Evolutionary conservation across 2,888 invertebrate genomes (phyloP), one percentile per base, ranked within the genome.

Genomic region (Phortica okadai): DNA sequence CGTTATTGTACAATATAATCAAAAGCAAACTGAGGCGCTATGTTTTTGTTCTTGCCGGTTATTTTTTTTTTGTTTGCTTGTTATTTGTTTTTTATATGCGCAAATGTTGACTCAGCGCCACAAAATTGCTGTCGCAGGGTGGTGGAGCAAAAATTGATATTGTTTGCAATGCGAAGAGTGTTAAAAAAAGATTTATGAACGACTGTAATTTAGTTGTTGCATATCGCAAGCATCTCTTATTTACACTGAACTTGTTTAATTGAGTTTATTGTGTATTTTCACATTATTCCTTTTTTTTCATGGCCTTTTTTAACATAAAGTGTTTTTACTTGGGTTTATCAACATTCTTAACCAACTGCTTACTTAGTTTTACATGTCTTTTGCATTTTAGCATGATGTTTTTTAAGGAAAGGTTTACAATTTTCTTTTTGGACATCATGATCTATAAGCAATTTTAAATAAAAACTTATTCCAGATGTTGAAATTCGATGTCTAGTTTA

Each of bases 31-130:
- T 16, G 21, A 21, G 21, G 16, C 59, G 59, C 16, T 21, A 16
- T 21, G 59, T 59, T 59, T 59, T 33, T 33, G 33, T 33, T 33
- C 21, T 59, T 16, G 64, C 64, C 4, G 25, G 5, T 62, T 62
- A 11, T 25, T 62, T 62, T 64, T 62, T 64, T 64, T 41, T 64
- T 64, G 21, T 21, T 7, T 25, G 21, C 10, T 62, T 25, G 7
- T 64, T 33, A 41, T 41, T 50, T 50, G 2, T 50, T 6, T 50
- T 50, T 50, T 8, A 11, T 50, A 14, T 50, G 50, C 50, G 50
- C 25, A 64, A 64, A 64, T 64, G 64, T 64, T 64, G 64, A 64
- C 64, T 64, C 64, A 64, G 64, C 64, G 64, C 64, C 25, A 33
- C 25, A 64, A 21, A 62, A 62, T 62, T 62, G 62, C 7, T 62